Evolutionary conservation across 2,888 invertebrate species (phyloP), one percentile per base, ranked within the genome.

Genomic region (Eulithis testata): DNA sequence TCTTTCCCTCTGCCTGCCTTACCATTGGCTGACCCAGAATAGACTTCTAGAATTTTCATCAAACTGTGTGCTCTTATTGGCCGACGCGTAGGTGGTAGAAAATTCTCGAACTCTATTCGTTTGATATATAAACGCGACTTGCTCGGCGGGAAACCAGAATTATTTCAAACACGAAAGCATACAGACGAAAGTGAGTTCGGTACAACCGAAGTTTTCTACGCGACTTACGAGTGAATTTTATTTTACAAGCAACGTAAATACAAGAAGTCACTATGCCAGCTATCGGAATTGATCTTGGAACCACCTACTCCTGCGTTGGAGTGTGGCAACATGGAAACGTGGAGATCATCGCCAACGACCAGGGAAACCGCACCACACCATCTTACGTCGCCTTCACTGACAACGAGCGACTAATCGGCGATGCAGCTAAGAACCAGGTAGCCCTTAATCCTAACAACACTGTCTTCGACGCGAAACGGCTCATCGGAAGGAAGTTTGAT

Each of bases 401-500:
- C 82, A 94, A 94, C 11, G 95, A 96, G 85, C 91, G 95, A 51
- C 93, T 96, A 56, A 94, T 96, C 79, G 95, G 95, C 57, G 95
- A 96, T 83, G 95, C 95, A 7, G 95, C 95, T 57, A 95, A 96
- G 85, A 96, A 95, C 87, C 95, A 95, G 87, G 95, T 95, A 56
- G 95, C 95, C 49, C 93, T 95, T 91, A 96, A 96, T 86, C 96
- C 96, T 51, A 93, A 80, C 81, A 96, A 96, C 91, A 96, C 96
- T 0, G 95, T 96, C 43, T 96, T 95, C 85, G 95, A 95, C 81
- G 95, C 97, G 14, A 97, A 97, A 78, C 94, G 98, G 72, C 92
- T 97, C 68, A 97, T 98, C 81, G 97, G 97, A 89, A 93, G 96
- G 63, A 94, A 94, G 70, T 96, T 94, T 86, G 95, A 96, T 72